A percentile compares a stretch with the other conserved stretches of the same genome.
Evolutionary conservation across 2,113 vertebrate species (phyloP).

Genomic region (Ciconia stormi): DNA sequence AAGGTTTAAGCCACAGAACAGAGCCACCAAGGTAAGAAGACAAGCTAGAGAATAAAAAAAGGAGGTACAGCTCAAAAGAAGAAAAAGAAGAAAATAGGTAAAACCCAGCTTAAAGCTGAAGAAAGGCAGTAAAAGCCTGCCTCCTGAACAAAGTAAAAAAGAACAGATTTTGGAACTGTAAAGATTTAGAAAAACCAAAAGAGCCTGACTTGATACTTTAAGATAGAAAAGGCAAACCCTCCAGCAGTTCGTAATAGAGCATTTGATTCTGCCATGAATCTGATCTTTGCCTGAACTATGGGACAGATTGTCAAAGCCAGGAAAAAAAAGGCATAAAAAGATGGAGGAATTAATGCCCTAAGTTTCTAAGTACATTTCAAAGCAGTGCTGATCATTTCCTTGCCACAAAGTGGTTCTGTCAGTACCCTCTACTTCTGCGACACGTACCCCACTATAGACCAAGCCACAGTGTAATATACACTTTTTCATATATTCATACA

Average conservation of each 20-base stretch:
- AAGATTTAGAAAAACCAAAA: background rate
- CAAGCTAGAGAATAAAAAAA: background rate
- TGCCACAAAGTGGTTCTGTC: background rate
- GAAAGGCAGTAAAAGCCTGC: background rate
- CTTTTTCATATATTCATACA: background rate
- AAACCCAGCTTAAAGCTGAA: background rate
- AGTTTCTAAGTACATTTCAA: background rate
- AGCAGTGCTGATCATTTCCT: background rate
- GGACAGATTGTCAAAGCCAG: background rate
- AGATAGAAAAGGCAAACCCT: background rate
- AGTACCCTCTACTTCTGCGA: background rate
- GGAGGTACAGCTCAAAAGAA: background rate
- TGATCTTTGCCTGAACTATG: background rate
- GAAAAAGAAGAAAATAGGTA: background rate
- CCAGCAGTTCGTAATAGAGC: accelerated
- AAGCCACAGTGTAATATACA: background rate
- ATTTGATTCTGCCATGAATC: background rate
- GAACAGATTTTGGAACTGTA: background rate
- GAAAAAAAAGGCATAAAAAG: background rate
- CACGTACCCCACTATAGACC: background rate
- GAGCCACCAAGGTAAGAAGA: background rate
- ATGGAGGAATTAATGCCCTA: background rate
- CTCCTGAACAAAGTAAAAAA: background rate
- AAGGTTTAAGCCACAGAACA: background rate
- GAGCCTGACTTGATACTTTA: background rate